These are phyloP conservation scores for Xyrauchen texanus DNA, from an alignment of 2,113 vertebrate genomes.

Conservation along the genomic window DNA sequence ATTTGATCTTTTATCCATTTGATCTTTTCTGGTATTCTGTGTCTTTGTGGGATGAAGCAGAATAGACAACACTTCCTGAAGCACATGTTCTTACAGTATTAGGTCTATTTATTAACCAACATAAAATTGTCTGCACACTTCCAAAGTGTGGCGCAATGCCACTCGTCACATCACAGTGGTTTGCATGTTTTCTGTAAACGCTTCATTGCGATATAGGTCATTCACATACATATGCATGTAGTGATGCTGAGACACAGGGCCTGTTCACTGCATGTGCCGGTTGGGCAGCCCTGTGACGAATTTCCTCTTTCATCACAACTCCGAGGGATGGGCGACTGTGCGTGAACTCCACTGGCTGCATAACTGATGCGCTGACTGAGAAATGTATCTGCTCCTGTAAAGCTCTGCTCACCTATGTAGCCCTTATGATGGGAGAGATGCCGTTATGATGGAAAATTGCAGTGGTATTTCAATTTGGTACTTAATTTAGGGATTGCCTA, in stretches of 20 bases:
- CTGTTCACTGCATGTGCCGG: too few species aligned
- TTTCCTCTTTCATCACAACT: background rate
- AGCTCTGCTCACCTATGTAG: background rate
- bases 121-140: background rate
- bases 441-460: slow-evolving; percentile 7
- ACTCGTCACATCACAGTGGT: background rate
- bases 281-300: slow-evolving; percentile 11
- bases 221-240: slow-evolving; percentile 20
- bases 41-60: too few species aligned
- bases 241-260: too few species aligned
- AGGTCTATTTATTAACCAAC: background rate
- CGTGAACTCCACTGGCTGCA: slow-evolving; percentile 5
- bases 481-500: background rate
- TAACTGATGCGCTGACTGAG: background rate
- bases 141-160: background rate
- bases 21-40: too few species aligned
- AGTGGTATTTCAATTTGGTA: background rate
- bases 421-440: background rate
- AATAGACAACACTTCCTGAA: too few species aligned
- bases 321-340: background rate
- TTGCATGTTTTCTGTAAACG: slow-evolving; percentile 18
- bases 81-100: background rate
- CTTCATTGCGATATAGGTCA: background rate
- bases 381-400: slow-evolving; percentile 20
- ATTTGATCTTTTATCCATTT: too few species aligned